Percentiles rank a stretch among this genome's conserved stretches.
phyloP scores from a whole-genome alignment of 2,797 vertebrate species.

The Sebastes itinus region DNA sequence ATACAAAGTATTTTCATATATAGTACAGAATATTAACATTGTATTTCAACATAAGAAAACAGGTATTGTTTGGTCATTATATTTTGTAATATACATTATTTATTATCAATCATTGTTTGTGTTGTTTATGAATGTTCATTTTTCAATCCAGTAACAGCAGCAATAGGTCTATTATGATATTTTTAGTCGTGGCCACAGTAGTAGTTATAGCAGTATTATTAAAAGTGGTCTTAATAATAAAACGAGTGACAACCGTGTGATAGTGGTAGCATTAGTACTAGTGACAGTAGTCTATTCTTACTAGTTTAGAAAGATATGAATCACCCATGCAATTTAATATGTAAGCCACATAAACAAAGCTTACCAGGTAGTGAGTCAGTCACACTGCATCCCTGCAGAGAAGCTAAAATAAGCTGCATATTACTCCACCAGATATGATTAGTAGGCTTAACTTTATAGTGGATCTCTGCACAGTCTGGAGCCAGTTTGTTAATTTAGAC shows the following conservation, averaged over 20 bases:
- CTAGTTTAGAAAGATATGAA: background rate
- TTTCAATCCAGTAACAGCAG: background rate
- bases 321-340: background rate
- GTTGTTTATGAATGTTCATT: background rate
- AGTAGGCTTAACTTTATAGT: background rate
- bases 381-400: background rate
- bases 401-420: background rate
- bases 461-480: background rate
- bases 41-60: background rate
- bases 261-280: background rate
- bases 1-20: background rate
- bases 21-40: background rate
- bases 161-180: background rate
- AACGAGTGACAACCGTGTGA: background rate
- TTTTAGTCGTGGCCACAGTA: background rate
- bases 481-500: background rate
- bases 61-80: background rate
- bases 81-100: background rate
- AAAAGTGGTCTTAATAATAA: background rate
- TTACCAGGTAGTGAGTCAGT: background rate
- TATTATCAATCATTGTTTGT: background rate
- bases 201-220: background rate
- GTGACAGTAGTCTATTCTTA: background rate
- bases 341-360: background rate
- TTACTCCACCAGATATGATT: background rate